Evolutionary conservation across 2,888 invertebrate genomes (phyloP).

Genomic region (Amphipoea lucens): DNA sequence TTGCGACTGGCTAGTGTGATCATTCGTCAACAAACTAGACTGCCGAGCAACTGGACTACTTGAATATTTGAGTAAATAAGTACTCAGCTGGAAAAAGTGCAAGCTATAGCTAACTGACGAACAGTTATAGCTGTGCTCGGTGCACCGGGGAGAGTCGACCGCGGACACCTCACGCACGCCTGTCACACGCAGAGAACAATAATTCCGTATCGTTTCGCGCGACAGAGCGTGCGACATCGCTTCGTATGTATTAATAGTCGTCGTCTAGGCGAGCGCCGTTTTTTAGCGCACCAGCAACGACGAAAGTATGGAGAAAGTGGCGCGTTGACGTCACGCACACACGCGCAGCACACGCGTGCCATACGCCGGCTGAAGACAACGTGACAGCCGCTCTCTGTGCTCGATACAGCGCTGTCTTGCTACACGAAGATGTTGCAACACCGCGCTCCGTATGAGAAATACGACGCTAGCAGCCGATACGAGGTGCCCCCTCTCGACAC

Average conservation of each 20-base stretch:
- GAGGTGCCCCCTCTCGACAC: constrained; percentile 86
- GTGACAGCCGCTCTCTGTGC: constrained; percentile 82
- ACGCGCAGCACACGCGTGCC: constrained; percentile 83
- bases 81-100: constrained; percentile 32
- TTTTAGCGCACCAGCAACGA: constrained; percentile 89
- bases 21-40: constrained; percentile 46
- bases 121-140: constrained; percentile 28
- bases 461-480: constrained; percentile 82
- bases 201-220: constrained; percentile 85
- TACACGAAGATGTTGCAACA: constrained; percentile 84
- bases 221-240: constrained; percentile 85
- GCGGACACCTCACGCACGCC: constrained; percentile 74
- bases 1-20: constrained; percentile 52
- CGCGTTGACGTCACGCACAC: constrained; percentile 89
- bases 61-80: constrained; percentile 34
- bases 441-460: constrained; percentile 83
- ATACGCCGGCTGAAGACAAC: constrained; percentile 70
- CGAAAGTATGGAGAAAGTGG: constrained; percentile 91
- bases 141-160: constrained; percentile 74
- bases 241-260: constrained; percentile 86
- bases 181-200: constrained; percentile 79
- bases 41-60: constrained; percentile 31
- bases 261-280: constrained; percentile 84
- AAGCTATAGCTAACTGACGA: constrained; percentile 24
- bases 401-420: constrained; percentile 81